Percentiles rank a stretch among this genome's conserved stretches.
These are phyloP conservation scores for Byasa hedistus DNA, from an alignment of 2,888 invertebrate genomes.

Conservation along the genomic window DNA sequence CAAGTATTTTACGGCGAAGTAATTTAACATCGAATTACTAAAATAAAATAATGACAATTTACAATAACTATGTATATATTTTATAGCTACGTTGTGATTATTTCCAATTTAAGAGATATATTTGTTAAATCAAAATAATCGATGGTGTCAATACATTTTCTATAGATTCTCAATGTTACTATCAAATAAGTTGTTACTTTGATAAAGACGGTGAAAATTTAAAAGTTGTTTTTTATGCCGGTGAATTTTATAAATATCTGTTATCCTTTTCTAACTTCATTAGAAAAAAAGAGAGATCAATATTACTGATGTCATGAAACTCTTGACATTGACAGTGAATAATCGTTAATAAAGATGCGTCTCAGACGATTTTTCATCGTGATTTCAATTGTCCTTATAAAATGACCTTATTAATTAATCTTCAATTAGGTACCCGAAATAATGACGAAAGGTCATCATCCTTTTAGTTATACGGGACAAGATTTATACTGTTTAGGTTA, in stretches of 20 bases:
- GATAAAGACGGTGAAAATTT: too few species aligned
- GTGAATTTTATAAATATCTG: background rate
- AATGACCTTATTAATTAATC: constrained; percentile 25
- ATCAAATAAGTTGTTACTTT: too few species aligned
- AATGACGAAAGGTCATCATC: constrained; percentile 21
- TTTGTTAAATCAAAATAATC: too few species aligned
- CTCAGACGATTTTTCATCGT: constrained; percentile 3
- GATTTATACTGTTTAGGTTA: constrained; percentile 15
- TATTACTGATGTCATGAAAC: background rate
- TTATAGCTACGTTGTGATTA: too few species aligned
- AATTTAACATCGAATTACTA: too few species aligned
- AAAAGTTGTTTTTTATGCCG: too few species aligned
- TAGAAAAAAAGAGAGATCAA: background rate
- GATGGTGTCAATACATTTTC: too few species aligned
- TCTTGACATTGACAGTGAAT: background rate
- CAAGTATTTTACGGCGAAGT: background rate
- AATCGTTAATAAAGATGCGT: background rate
- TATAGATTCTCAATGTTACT: too few species aligned
- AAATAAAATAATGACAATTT: too few species aligned
- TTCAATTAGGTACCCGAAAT: constrained; percentile 21
- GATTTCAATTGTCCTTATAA: constrained; percentile 14
- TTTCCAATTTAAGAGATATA: too few species aligned
- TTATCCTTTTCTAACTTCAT: background rate
- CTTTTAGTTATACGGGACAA: constrained; percentile 8
- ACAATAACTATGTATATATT: too few species aligned